Conservation (phyloP, 2,113 vertebrate species). For the Hyla sarda region DNA sequence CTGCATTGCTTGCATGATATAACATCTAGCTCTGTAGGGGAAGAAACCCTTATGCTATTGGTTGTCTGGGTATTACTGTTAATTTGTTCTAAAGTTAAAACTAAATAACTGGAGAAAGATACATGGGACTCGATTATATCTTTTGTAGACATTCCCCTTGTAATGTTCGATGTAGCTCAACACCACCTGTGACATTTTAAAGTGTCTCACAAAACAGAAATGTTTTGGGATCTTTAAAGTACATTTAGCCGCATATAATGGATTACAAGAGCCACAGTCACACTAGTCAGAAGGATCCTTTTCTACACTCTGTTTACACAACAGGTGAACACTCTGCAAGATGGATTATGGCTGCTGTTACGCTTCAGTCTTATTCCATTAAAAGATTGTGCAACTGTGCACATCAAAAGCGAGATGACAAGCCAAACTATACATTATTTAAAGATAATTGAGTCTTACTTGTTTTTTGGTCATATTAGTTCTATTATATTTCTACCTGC, state of each 20-base stretch:
- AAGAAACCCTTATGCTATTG: background rate
- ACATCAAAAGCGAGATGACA: background rate
- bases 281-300: background rate
- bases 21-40: background rate
- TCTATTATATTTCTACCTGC: background rate
- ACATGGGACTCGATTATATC: background rate
- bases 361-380: background rate
- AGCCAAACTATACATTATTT: background rate
- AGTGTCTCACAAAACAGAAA: background rate
- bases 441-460: slow-evolving; percentile 22
- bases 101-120: background rate
- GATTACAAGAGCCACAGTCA: background rate
- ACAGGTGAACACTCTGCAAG: background rate
- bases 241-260: background rate
- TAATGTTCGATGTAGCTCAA: background rate
- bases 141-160: background rate
- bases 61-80: background rate
- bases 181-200: background rate
- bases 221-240: background rate
- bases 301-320: background rate
- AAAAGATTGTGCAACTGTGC: background rate
- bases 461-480: slow-evolving; percentile 9
- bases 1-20: background rate
- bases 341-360: background rate
- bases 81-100: background rate